Base-by-base conservation (phyloP, 2,113 vertebrate species). In the Pachypanchax playfairii region DNA sequence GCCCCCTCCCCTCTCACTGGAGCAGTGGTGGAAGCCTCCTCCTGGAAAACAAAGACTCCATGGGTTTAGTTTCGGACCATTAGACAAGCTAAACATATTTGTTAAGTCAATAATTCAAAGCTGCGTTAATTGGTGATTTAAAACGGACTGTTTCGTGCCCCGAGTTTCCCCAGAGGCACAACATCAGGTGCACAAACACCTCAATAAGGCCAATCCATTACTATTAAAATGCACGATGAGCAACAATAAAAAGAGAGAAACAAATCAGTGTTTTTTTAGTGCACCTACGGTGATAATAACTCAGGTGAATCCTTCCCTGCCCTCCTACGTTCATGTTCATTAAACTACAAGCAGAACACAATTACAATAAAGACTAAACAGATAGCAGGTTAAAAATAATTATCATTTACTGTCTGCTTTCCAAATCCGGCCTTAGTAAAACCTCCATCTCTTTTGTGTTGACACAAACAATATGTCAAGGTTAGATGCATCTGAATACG, bases 1-100 rank as follows among this genome's bases (percentile, higher is more conserved):
- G 57, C 97, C 96, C 53, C 96, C 97, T 7, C 97, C 97, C 61
- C 86, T 95, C 79, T 98, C 94, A 17, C 95, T 90, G 52, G 95
- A 98, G 75, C 97, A 99, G 84, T 99, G 97, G 85, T 99, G 97
- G 74, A 98, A 99, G 12, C 97, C 97, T 17, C 97, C 97, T n/a
- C 97, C 97, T 99, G 86, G n/a, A 47, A 48, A 65, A 71, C 29
- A 84, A 50, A 29, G 33, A 26, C 66, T 14, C 2, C 14, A 31
- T 6, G 8, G 49, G 24, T 22, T 70, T 31, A 71, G 5, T 46
- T 41, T 56, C 31, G 38, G 60, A 26, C 35, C 11, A 52, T 70
- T 56, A 70, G 15, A 68, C 39, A 29, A 33, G 24, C 26, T 0
- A 3, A 51, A 29, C 21, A 55, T 58, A 57, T 51, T 59, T 52